These are phyloP conservation scores for Saccostrea cuccullata DNA, from an alignment of 1,140 invertebrate genomes.

Conservation along the genomic window DNA sequence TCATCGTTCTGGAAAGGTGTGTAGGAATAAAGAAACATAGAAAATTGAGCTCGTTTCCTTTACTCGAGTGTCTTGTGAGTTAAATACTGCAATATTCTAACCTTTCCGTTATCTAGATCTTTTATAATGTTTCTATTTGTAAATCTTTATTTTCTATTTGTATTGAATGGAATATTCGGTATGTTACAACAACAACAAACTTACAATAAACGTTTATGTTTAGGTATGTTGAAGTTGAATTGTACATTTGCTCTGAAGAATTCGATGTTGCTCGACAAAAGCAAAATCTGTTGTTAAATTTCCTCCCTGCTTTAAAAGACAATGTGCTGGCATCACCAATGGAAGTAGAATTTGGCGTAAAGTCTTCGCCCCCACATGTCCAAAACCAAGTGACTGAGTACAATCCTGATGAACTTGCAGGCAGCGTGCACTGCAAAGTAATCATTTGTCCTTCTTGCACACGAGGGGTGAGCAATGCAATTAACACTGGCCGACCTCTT, in stretches of 20 bases:
- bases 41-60: too few species aligned
- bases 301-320: neutral
- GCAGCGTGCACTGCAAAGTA: neutral
- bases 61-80: too few species aligned
- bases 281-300: neutral
- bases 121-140: too few species aligned
- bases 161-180: too few species aligned
- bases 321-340: neutral
- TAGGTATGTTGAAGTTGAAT: neutral
- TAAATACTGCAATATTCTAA: too few species aligned
- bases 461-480: neutral
- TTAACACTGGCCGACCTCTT: neutral
- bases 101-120: too few species aligned
- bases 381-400: neutral
- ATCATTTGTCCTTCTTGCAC: neutral
- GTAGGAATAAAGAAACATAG: too few species aligned
- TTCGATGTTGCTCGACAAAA: neutral
- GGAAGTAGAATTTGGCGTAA: neutral
- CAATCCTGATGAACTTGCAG: neutral
- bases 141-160: too few species aligned
- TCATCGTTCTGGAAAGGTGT: too few species aligned
- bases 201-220: neutral
- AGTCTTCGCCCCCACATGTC: neutral
- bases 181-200: neutral
- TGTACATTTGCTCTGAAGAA: neutral